phyloP scores from a whole-genome alignment of 2,797 vertebrate species.

The Limnodromus scolopaceus region DNA sequence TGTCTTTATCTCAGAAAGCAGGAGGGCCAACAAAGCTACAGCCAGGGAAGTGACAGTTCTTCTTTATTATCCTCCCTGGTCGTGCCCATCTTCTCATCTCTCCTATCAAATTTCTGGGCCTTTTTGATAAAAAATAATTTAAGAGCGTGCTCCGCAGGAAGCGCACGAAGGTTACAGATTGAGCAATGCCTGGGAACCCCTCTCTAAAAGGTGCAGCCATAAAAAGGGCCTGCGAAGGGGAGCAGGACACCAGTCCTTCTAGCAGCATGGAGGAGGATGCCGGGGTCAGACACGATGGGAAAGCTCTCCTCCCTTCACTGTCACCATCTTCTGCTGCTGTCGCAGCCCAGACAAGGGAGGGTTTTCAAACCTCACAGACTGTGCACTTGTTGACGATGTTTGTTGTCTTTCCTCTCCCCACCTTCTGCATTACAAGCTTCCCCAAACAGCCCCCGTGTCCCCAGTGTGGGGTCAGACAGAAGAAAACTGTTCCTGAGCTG shows the following conservation, averaged over 20 bases:
- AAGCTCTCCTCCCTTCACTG: neutral
- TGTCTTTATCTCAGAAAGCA: constrained; percentile 76
- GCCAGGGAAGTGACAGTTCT: constrained; percentile 73
- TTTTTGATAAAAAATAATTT: constrained; percentile 75
- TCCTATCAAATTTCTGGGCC: constrained; percentile 74
- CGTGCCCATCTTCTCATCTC: constrained; percentile 69
- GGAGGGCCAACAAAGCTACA: constrained; percentile 72
- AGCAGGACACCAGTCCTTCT: neutral
- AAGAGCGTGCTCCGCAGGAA: constrained; percentile 38
- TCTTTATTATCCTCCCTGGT: constrained; percentile 71
- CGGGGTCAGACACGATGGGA: neutral
- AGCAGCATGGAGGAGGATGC: neutral
- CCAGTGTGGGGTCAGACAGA: neutral
- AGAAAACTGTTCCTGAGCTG: neutral
- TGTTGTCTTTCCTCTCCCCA: neutral
- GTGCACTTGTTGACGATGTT: neutral
- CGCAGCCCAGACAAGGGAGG: neutral
- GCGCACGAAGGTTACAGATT: neutral
- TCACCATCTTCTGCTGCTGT: neutral
- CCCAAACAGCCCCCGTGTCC: neutral
- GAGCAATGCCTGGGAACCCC: constrained; percentile 46
- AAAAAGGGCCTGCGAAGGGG: rapidly evolving
- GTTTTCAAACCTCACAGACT: neutral
- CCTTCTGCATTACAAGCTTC: neutral
- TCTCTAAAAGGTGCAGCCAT: neutral